Evolutionary conservation across 1,140 invertebrate species (phyloP).

Genomic region (Varroa destructor): DNA sequence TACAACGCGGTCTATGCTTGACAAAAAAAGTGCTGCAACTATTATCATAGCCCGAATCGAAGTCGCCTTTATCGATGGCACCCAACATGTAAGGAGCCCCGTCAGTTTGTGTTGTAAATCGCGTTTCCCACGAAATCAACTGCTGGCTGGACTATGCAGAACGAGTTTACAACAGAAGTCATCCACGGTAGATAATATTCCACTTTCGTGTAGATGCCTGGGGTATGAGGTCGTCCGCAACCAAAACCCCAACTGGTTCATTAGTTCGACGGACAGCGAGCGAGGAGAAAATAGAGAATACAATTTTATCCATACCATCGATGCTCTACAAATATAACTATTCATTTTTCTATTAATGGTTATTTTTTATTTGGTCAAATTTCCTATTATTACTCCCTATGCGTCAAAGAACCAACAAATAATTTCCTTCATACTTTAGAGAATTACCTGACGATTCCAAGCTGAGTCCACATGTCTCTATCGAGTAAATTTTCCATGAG

Average conservation of each 20-base stretch:
- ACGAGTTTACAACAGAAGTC: background rate
- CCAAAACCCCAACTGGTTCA: constrained; percentile 43
- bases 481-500: constrained; percentile 4
- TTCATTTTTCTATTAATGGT: no score
- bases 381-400: background rate
- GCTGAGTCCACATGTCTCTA: background rate
- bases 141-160: background rate
- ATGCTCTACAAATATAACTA: no score
- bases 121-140: no score
- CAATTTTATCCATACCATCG: no score
- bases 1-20: no score
- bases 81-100: no score
- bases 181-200: constrained; percentile 42
- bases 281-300: no score
- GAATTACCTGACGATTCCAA: constrained; percentile 24
- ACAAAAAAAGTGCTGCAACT: no score
- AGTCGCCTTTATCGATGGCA: no score
- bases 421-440: background rate
- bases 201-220: constrained; percentile 52
- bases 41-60: no score
- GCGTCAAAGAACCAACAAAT: background rate
- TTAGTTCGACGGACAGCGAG: background rate
- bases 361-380: background rate
- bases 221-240: constrained; percentile 47
- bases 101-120: no score